Percentiles rank a stretch among this genome's conserved stretches.
These are phyloP conservation scores for Hypolimnas misippus DNA, from an alignment of 2,888 invertebrate genomes.

Conservation along the genomic window DNA sequence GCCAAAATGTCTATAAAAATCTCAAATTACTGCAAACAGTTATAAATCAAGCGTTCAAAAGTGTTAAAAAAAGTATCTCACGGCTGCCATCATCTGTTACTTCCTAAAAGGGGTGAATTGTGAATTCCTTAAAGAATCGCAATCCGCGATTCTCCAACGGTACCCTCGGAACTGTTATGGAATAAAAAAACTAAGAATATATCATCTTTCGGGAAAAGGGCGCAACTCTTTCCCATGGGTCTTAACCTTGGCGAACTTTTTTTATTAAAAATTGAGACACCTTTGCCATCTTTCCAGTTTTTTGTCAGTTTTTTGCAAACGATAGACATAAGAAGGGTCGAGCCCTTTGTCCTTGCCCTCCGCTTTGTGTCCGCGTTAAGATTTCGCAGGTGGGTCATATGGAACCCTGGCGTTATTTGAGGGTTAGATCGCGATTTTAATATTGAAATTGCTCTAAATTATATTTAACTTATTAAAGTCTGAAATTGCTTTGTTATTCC, in stretches of 20 bases:
- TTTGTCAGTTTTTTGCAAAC: slow-evolving; percentile 67
- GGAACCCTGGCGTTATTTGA: slow-evolving; percentile 37
- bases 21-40: slow-evolving; percentile 83
- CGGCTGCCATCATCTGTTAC: slow-evolving; percentile 71
- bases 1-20: slow-evolving; percentile 71
- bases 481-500: too few species aligned
- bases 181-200: slow-evolving; percentile 70
- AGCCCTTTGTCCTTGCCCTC: slow-evolving; percentile 60
- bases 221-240: slow-evolving; percentile 84
- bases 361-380: slow-evolving; percentile 62
- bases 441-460: slow-evolving; percentile 33
- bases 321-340: slow-evolving; percentile 66
- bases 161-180: slow-evolving; percentile 71
- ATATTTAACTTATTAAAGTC: too few species aligned
- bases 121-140: slow-evolving; percentile 57
- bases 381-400: slow-evolving; percentile 80
- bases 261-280: slow-evolving; percentile 80
- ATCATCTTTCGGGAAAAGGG: slow-evolving; percentile 65
- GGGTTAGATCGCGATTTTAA: slow-evolving; percentile 44
- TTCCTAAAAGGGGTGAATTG: slow-evolving; percentile 80
- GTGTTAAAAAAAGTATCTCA: slow-evolving; percentile 75
- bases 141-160: slow-evolving; percentile 52
- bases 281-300: slow-evolving; percentile 81
- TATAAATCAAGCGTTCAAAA: slow-evolving; percentile 74
- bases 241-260: slow-evolving; percentile 80